These are phyloP conservation scores for Furnarius figulus DNA, from an alignment of 2,113 vertebrate genomes.

Conservation along the genomic window DNA sequence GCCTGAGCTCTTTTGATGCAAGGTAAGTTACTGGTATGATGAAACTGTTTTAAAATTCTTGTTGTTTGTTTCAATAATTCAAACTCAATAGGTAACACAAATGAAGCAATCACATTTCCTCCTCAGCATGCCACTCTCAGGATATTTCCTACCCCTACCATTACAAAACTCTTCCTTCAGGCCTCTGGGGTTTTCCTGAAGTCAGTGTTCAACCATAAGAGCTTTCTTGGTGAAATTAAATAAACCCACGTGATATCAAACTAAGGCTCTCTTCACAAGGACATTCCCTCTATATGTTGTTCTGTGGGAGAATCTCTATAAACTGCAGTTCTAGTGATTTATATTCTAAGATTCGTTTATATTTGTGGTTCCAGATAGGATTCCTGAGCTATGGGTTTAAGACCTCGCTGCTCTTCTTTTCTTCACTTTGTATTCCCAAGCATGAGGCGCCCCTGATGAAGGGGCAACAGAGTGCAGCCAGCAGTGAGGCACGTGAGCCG, in stretches of 20 bases:
- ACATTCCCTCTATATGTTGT: accelerated
- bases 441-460: not conserved
- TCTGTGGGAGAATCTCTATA: not conserved
- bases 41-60: not conserved
- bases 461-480: not conserved
- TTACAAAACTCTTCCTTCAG: not conserved
- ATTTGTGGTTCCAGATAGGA: not conserved
- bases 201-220: not conserved
- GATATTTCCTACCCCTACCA: not conserved
- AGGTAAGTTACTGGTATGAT: not conserved
- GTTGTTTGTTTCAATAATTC: not conserved
- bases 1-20: not conserved
- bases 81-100: not conserved
- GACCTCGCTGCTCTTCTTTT: not conserved
- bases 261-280: not conserved
- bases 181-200: not conserved
- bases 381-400: not conserved
- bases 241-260: not conserved
- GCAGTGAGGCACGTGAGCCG: accelerated
- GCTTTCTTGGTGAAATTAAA: not conserved
- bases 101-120: not conserved
- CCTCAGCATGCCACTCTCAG: accelerated
- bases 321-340: not conserved
- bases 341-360: not conserved
- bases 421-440: not conserved